phyloP scores from a whole-genome alignment of 2,113 vertebrate species.

The Seriola quinqueradiata region DNA sequence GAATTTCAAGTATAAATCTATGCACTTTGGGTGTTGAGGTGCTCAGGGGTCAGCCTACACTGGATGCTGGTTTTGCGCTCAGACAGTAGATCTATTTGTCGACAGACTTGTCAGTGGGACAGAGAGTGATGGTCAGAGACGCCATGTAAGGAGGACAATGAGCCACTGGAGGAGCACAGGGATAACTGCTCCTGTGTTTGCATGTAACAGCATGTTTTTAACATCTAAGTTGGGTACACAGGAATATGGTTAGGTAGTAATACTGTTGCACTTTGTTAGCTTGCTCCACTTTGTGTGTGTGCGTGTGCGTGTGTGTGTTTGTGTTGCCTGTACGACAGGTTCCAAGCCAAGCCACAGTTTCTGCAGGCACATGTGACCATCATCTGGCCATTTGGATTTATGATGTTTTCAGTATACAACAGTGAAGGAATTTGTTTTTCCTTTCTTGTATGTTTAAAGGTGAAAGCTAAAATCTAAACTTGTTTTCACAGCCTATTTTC shows the following conservation, averaged over 20 bases:
- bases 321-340: background rate
- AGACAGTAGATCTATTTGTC: background rate
- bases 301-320: background rate
- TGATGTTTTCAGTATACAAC: background rate
- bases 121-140: background rate
- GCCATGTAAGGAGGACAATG: background rate
- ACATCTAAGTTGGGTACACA: background rate
- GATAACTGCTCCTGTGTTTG: background rate
- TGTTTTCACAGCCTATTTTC: background rate
- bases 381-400: background rate
- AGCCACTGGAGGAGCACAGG: background rate
- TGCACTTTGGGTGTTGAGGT: conserved; percentile 41
- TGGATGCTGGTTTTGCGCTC: background rate
- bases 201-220: background rate
- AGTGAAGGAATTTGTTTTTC: background rate
- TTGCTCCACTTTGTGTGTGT: background rate
- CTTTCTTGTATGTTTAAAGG: background rate
- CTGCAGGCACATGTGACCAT: background rate
- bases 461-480: background rate
- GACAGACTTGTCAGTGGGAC: background rate
- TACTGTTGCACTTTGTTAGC: conserved; percentile 2
- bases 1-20: background rate
- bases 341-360: background rate
- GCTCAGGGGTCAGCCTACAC: background rate
- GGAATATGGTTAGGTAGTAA: background rate